A percentile compares a stretch with the other conserved stretches of the same genome.
phyloP scores from a whole-genome alignment of 2,797 vertebrate genomes.

The Masticophis lateralis region DNA sequence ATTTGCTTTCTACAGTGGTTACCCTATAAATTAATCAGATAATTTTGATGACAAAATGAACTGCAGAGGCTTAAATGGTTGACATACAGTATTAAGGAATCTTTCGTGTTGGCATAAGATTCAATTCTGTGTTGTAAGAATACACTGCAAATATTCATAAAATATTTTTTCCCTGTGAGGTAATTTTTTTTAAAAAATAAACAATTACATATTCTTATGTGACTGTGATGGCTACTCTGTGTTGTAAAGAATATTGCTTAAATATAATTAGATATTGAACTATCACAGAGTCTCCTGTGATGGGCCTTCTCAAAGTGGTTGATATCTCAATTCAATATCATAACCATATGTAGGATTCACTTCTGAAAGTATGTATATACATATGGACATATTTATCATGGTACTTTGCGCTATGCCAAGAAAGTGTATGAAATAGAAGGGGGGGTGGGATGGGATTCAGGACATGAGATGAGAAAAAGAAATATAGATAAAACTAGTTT shows the following conservation, averaged over 20 bases:
- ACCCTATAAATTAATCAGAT: conserved; percentile 15
- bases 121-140: background rate
- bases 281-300: background rate
- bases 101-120: background rate
- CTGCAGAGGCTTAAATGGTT: background rate
- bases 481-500: too few species aligned
- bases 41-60: background rate
- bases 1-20: background rate
- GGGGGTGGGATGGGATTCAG: background rate
- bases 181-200: background rate
- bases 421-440: background rate
- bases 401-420: too few species aligned
- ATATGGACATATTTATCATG: too few species aligned
- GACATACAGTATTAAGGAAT: background rate
- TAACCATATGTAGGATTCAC: background rate
- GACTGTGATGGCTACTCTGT: background rate
- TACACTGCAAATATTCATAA: background rate
- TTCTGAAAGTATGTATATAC: too few species aligned
- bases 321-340: background rate
- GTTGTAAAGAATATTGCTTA: background rate
- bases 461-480: background rate
- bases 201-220: background rate
- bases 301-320: background rate
- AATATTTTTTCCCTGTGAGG: background rate
- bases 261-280: background rate